Percentiles rank a stretch among this genome's conserved stretches.
phyloP scores from a whole-genome alignment of 2,888 invertebrate genomes.

The Platerodrilus igneus region DNA sequence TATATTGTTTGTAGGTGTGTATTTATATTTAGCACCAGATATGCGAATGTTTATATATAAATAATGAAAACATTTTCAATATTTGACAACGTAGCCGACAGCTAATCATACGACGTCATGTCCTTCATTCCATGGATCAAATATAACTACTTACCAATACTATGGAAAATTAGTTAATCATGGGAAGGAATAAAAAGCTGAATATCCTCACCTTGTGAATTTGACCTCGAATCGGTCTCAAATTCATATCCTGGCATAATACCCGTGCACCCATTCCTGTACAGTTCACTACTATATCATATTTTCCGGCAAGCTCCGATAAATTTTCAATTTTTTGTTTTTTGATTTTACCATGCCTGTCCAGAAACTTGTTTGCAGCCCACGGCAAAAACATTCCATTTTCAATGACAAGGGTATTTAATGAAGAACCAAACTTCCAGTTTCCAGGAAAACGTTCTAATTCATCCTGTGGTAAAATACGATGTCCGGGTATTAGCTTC shows the following conservation, averaged over 20 bases:
- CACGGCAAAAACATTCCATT: constrained; percentile 72
- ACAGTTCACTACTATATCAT: constrained; percentile 78
- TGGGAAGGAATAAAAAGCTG: too few relatives aligned
- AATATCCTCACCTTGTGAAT: constrained; percentile 62
- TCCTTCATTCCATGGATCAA: too few relatives aligned
- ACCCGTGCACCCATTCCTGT: constrained; percentile 76
- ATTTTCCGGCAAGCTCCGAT: constrained; percentile 54
- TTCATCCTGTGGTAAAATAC: constrained; percentile 66
- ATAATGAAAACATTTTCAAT: too few relatives aligned
- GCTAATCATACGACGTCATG: too few relatives aligned
- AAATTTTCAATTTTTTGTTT: constrained; percentile 57
- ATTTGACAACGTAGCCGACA: too few relatives aligned
- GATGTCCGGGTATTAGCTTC: constrained; percentile 69
- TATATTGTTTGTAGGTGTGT: too few relatives aligned
- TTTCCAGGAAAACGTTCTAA: constrained; percentile 63
- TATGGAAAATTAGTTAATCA: too few relatives aligned
- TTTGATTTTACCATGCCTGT: constrained; percentile 60
- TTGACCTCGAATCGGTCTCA: constrained; percentile 81
- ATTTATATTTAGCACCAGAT: too few relatives aligned
- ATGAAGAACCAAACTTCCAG: constrained; percentile 81
- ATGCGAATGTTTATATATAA: too few relatives aligned
- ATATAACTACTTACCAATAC: too few relatives aligned
- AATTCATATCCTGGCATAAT: constrained; percentile 67
- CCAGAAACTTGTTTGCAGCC: constrained; percentile 60
- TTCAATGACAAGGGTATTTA: constrained; percentile 73